Percentiles rank a stretch among this genome's conserved stretches.
Evolutionary conservation across 2,113 vertebrate species (phyloP).

Genomic region (Sebastes schlegelii): DNA sequence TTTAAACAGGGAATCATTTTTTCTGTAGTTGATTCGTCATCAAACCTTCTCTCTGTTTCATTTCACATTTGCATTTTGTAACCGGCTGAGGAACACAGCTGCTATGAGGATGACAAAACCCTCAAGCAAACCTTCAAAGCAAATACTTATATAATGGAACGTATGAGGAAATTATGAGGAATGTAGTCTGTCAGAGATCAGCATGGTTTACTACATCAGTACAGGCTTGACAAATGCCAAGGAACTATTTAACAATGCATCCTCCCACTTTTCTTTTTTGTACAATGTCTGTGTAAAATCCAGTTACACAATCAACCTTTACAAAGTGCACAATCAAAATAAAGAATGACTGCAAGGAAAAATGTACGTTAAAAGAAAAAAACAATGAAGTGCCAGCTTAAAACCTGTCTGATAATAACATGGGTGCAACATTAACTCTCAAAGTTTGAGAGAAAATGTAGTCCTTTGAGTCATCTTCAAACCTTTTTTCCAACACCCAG

Average conservation of each 20-base stretch:
- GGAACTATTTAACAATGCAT: background rate
- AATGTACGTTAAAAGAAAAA: background rate
- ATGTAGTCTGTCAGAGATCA: background rate
- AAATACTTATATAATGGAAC: slow-evolving; percentile 2
- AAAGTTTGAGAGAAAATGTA: background rate
- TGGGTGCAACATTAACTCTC: too few species aligned
- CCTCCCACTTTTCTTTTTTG: background rate
- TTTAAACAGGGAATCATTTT: background rate
- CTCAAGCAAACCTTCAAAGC: background rate
- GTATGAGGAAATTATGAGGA: background rate
- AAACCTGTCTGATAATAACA: background rate
- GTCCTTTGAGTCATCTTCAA: background rate
- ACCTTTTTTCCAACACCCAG: background rate
- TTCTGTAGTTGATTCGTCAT: background rate
- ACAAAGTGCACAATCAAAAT: background rate
- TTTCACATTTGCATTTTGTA: background rate
- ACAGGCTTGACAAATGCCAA: background rate
- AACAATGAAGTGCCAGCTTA: background rate
- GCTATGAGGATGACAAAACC: background rate
- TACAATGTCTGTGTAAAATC: background rate
- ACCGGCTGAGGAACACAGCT: background rate
- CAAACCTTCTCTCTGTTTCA: background rate
- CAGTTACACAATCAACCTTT: background rate
- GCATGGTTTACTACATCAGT: background rate
- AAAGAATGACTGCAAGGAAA: background rate